These are phyloP conservation scores for Bellardia pandia DNA, from an alignment of 2,888 invertebrate genomes.

Conservation along the genomic window DNA sequence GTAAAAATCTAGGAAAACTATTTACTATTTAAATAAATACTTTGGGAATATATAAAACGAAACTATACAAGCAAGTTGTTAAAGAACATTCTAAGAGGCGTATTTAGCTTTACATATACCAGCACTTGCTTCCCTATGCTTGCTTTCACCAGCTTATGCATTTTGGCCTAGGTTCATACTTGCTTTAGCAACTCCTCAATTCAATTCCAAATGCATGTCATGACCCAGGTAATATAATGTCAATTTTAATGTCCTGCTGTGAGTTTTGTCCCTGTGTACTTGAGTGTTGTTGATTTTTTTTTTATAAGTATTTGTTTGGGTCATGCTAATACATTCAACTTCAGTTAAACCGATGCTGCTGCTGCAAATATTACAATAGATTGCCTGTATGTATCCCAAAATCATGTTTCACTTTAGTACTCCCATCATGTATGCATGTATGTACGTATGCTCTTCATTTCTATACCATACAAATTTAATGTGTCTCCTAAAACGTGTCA, in stretches of 20 bases:
- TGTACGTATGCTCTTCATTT: slow-evolving; percentile 6
- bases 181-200: background rate
- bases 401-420: slow-evolving; percentile 41
- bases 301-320: slow-evolving; percentile 21
- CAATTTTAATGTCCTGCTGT: slow-evolving; percentile 64
- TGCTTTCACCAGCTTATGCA: background rate
- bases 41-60: background rate
- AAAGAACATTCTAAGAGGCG: slow-evolving; percentile 13
- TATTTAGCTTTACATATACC: slow-evolving; percentile 13
- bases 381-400: slow-evolving; percentile 18
- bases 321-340: slow-evolving; percentile 34
- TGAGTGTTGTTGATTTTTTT: background rate
- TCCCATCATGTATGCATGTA: slow-evolving; percentile 47
- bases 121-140: background rate
- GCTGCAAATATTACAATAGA: slow-evolving; percentile 55
- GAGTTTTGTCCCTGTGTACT: slow-evolving; percentile 21
- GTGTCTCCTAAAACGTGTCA: slow-evolving; percentile 41
- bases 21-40: background rate
- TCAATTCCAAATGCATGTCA: slow-evolving; percentile 61
- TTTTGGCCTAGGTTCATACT: background rate
- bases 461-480: slow-evolving; percentile 31
- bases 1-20: background rate
- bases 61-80: no score
- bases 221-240: slow-evolving; percentile 66
- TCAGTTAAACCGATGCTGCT: slow-evolving; percentile 3